Evolutionary conservation across 2,888 invertebrate genomes (phyloP), one percentile per base, ranked within the genome.

Genomic region (Venustoraphidia nigricollis): DNA sequence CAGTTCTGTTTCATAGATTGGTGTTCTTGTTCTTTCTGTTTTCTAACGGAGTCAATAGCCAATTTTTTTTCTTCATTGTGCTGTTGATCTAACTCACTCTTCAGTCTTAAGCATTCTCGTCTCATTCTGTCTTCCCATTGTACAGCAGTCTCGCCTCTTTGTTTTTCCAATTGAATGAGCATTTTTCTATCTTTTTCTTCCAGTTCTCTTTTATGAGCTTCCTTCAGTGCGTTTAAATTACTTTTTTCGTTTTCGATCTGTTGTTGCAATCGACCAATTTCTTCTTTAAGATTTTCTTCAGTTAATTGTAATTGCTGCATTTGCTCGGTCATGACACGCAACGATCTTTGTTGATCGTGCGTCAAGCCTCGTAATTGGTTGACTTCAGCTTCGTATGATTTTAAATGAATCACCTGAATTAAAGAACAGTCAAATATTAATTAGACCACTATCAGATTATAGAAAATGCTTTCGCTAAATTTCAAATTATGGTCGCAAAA

Each of bases 61-160:
- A 68, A 64, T 45, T 69, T 69, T 53, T 77, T 70, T 56, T 80
- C 79, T 53, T 79, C 78, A 48, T 69, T 66, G 59, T 77, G 74
- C 51, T 74, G 69, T 59, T 73, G 72, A 59, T 77, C 76, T 56
- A 79, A 61, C 62, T 80, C 79, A 52, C 66, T 64, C 63, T 73
- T 77, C 61, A 80, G 65, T 64, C 77, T 70, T 57, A 71, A 68
- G 65, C 75, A 75, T 66, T 80, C 80, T 58, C 72, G 70, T 56
- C 74, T 66, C 57, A 79, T 62, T 63, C 73, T 71, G 54, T 76
- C 73, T 60, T 80, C 79, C 79, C 79, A 80, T 67, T 77, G 70
- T 55, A 70, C 66, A 51, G 73, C 74, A 53, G 73, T 72, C 61
- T 73, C 72, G 52, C 69, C 67, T 53, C 72, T 67, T 59, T 72